A percentile compares a stretch with the other conserved stretches of the same genome.
Evolutionary conservation across 2,113 vertebrate species (phyloP).

Genomic region (Pavo muticus): DNA sequence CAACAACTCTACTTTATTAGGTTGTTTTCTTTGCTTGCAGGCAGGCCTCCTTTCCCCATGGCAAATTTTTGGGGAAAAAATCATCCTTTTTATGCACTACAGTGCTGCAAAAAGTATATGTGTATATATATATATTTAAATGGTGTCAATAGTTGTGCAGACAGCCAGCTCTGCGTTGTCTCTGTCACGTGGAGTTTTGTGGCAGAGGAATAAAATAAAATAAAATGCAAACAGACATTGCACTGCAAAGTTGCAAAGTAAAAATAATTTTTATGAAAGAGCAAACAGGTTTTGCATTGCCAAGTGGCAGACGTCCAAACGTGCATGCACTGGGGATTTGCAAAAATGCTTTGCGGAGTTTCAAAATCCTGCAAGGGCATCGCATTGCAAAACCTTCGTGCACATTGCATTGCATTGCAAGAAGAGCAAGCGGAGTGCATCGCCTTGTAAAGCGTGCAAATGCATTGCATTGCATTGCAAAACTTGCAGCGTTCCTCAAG

Average conservation of each 20-base stretch:
- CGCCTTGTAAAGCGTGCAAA: background rate
- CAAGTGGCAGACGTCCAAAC: background rate
- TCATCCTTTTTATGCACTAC: background rate
- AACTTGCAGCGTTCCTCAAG: background rate
- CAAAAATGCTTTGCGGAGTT: background rate
- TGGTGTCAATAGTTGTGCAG: background rate
- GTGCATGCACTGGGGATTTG: background rate
- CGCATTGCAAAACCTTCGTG: background rate
- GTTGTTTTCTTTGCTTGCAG: background rate
- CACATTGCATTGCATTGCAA: background rate
- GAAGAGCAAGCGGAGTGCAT: background rate
- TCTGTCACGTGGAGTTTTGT: background rate
- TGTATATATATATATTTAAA: background rate
- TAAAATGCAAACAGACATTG: fast-evolving
- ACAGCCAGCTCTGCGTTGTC: fast-evolving
- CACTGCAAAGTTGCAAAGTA: background rate
- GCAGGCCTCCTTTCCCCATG: background rate
- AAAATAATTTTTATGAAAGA: background rate
- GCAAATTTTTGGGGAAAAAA: background rate
- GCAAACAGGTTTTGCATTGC: background rate
- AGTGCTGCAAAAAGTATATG: background rate
- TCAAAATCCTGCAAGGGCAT: background rate
- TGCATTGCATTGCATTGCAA: fast-evolving
- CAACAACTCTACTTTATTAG: background rate
- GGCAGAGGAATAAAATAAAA: background rate